Evolutionary conservation across 2,888 invertebrate genomes (phyloP).

Genomic region (Crossocerus cetratus): DNA sequence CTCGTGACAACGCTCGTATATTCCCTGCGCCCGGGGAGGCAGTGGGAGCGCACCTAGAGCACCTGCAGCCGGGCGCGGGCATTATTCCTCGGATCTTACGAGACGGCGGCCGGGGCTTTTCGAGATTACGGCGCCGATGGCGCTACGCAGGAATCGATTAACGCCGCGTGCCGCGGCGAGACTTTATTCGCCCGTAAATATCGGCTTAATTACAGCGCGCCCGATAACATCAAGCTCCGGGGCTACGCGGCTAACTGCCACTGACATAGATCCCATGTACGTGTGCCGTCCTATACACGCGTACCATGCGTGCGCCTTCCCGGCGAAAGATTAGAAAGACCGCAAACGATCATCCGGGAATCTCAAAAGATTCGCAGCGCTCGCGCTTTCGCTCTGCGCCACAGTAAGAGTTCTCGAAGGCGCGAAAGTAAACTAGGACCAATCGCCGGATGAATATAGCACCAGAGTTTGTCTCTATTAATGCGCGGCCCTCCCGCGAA

Average conservation of each 20-base stretch:
- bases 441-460: constrained; percentile 49
- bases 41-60: constrained; percentile 15
- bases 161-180: constrained; percentile 2
- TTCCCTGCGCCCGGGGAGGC: constrained; percentile 7
- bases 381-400: too few species aligned
- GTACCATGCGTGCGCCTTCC: too few species aligned
- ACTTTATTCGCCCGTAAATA: constrained; percentile 34
- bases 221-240: constrained; percentile 17
- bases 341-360: too few species aligned
- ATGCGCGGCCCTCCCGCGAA: constrained; percentile 31
- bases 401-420: constrained; percentile 29
- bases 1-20: not conserved
- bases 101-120: constrained; percentile 9
- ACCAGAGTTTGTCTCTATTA: constrained; percentile 50
- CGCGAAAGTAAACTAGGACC: constrained; percentile 56
- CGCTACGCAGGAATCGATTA: constrained; percentile 26
- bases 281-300: too few species aligned
- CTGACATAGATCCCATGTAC: too few species aligned
- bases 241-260: not conserved
- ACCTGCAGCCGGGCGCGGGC: constrained; percentile 26
- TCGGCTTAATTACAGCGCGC: constrained; percentile 24
- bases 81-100: constrained; percentile 31
- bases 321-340: too few species aligned
- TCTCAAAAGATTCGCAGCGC: constrained; percentile 18
- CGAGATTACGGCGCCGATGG: constrained; percentile 25